Evolutionary conservation across 2,113 vertebrate genomes (phyloP).

Genomic region (Marmota flaviventris): DNA sequence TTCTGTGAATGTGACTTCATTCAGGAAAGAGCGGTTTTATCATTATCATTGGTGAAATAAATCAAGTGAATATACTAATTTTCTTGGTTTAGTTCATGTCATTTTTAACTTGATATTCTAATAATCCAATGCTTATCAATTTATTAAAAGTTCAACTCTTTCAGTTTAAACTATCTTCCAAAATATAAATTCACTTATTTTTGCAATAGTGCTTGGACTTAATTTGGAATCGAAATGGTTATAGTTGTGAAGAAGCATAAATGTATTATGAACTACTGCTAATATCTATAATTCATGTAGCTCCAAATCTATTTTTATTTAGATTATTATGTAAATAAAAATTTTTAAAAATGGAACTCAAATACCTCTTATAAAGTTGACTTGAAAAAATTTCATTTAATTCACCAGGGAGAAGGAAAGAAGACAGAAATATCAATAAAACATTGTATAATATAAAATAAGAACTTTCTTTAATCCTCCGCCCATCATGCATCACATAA

Average conservation of each 20-base stretch:
- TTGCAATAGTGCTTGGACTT: neutral
- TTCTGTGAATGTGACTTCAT: neutral
- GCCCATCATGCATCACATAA: neutral
- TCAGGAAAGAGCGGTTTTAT: neutral
- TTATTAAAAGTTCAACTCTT: neutral
- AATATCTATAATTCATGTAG: neutral
- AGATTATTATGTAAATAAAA: neutral
- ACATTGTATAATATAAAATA: neutral
- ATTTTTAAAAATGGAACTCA: neutral
- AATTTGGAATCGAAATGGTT: neutral
- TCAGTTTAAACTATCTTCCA: neutral
- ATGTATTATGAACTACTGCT: neutral
- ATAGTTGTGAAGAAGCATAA: neutral
- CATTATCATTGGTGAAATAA: constrained; percentile 14
- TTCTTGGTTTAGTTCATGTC: neutral
- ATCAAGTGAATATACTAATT: neutral
- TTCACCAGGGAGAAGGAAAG: neutral
- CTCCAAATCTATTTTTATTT: neutral
- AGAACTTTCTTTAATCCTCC: neutral
- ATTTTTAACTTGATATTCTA: neutral
- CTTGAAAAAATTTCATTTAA: neutral
- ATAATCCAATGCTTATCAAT: neutral
- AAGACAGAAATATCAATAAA: neutral
- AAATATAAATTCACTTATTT: neutral
- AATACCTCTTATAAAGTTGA: neutral